phyloP scores from a whole-genome alignment of 1,140 invertebrate genomes.

The Watersipora subatra region DNA sequence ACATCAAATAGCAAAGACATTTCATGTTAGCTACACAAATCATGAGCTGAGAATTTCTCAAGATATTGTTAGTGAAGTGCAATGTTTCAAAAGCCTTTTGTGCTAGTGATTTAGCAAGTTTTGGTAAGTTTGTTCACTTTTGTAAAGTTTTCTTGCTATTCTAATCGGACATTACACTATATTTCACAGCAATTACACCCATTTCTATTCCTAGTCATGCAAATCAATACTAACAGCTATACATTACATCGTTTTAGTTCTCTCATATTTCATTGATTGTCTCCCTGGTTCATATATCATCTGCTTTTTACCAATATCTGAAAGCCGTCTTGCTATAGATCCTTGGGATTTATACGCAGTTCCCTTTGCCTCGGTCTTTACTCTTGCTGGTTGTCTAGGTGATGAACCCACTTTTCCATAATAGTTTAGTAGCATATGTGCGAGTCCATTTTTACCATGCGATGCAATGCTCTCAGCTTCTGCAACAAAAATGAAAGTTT shows the following conservation, averaged over 20 bases:
- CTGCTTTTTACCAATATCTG: conserved; percentile 1
- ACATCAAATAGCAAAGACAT: too few species aligned
- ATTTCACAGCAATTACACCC: too few species aligned
- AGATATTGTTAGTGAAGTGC: too few species aligned
- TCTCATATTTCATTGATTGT: not conserved
- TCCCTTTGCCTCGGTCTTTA: not conserved
- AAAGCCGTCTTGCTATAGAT: not conserved
- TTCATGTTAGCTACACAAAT: too few species aligned
- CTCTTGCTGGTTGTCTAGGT: not conserved
- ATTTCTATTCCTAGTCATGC: too few species aligned
- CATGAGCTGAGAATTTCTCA: too few species aligned
- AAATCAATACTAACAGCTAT: too few species aligned
- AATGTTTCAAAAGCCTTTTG: too few species aligned
- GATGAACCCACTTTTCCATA: not conserved
- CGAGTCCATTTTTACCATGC: not conserved
- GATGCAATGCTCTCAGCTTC: not conserved
- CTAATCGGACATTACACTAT: too few species aligned
- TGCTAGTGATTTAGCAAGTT: too few species aligned
- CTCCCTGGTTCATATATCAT: conserved; percentile 1
- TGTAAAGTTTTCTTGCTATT: too few species aligned
- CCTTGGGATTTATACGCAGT: not conserved
- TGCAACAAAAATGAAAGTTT: not conserved
- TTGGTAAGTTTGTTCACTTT: too few species aligned
- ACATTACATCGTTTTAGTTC: not conserved
- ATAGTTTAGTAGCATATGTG: not conserved